Percentiles rank a stretch among this genome's conserved stretches.
Evolutionary conservation across 2,113 vertebrate species (phyloP).

Genomic region (Sinocyclocheilus grahami): DNA sequence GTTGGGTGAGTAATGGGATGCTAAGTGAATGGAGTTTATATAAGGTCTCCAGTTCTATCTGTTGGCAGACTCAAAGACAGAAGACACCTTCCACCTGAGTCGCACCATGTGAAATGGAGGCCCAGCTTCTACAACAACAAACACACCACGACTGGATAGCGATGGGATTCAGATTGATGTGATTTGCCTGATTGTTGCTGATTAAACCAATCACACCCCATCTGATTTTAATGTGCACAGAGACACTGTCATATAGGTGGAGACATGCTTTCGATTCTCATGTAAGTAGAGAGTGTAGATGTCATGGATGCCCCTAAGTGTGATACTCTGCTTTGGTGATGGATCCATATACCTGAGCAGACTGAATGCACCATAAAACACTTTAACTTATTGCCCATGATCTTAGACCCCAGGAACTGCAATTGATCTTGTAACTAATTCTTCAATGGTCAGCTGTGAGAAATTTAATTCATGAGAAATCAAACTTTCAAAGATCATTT

Average conservation of each 20-base stretch:
- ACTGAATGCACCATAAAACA: background rate
- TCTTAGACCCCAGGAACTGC: background rate
- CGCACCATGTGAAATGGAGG: slow-evolving; percentile 22
- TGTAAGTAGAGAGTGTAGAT: background rate
- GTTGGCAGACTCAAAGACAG: slow-evolving; percentile 21
- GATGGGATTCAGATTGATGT: slow-evolving; percentile 52
- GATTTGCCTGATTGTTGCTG: slow-evolving; percentile 54
- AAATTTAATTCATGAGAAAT: background rate
- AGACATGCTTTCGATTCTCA: slow-evolving; percentile 1
- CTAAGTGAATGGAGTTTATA: slow-evolving; percentile 36
- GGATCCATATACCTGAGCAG: background rate
- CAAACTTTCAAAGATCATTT: background rate
- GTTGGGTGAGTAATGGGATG: background rate
- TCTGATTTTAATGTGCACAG: background rate
- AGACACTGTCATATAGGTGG: slow-evolving; percentile 34
- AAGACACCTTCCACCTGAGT: slow-evolving; percentile 59
- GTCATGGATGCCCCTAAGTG: background rate
- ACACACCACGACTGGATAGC: slow-evolving; percentile 59
- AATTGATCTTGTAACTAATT: background rate
- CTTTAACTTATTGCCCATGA: background rate
- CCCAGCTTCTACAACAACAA: slow-evolving; percentile 65
- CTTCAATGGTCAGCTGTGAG: background rate
- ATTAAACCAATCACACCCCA: slow-evolving; percentile 57
- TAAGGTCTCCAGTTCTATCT: slow-evolving; percentile 41
- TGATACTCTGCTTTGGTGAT: background rate